A percentile compares a stretch with the other conserved stretches of the same genome.
These are phyloP conservation scores for Menidia beryllina DNA, from an alignment of 2,113 vertebrate species.

Conservation along the genomic window DNA sequence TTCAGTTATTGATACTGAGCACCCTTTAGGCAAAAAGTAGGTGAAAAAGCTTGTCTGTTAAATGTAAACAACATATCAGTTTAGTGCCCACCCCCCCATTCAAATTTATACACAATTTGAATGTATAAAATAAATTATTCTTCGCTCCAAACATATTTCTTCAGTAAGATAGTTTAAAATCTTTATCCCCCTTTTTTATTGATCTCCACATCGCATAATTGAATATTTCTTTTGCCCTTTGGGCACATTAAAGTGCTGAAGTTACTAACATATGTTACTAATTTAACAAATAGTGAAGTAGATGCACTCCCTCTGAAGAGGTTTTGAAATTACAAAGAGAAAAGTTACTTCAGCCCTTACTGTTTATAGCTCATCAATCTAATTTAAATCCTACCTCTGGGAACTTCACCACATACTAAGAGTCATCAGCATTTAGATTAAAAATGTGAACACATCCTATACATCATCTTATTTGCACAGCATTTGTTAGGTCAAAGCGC, in stretches of 20 bases:
- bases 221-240: background rate
- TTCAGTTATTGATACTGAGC: no score
- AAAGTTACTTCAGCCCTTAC: slow-evolving; percentile 10
- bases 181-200: background rate
- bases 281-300: background rate
- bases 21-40: no score
- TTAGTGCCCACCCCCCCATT: no score
- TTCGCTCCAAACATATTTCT: background rate
- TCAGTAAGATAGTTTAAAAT: background rate
- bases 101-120: no score
- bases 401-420: slow-evolving; percentile 30
- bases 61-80: no score
- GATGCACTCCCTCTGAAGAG: slow-evolving; percentile 1
- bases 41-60: no score
- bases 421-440: slow-evolving; percentile 74
- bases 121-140: no score
- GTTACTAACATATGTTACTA: background rate
- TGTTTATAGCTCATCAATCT: slow-evolving; percentile 60
- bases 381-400: slow-evolving; percentile 38
- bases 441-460: slow-evolving; percentile 61
- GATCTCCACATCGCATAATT: background rate
- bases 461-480: slow-evolving; percentile 58
- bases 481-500: slow-evolving; percentile 49
- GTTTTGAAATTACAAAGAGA: slow-evolving; percentile 40
- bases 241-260: background rate